Conservation (phyloP, 2,113 vertebrate genomes). For the Syngnathoides biaculeatus region DNA sequence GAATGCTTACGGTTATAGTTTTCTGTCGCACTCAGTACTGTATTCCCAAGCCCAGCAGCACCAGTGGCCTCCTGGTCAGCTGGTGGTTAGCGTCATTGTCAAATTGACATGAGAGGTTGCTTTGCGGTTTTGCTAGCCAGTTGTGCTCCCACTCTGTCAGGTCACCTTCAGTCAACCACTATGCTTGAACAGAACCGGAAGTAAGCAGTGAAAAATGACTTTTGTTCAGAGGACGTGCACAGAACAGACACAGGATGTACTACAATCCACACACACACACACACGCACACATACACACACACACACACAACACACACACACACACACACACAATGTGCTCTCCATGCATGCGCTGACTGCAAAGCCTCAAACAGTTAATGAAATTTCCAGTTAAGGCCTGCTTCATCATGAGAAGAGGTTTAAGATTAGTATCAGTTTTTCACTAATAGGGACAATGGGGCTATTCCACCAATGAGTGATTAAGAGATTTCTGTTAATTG, state of each 20-base stretch:
- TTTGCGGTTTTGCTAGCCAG: too few relatives aligned
- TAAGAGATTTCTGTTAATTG: slow-evolving; percentile 45
- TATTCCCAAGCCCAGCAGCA: too few relatives aligned
- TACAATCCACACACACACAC: too few relatives aligned
- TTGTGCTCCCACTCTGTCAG: not conserved
- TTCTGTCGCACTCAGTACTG: too few relatives aligned
- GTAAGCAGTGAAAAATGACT: not conserved
- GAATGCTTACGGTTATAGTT: too few relatives aligned
- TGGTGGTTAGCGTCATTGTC: too few relatives aligned
- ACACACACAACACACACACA: too few relatives aligned
- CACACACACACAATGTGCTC: not conserved
- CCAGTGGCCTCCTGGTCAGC: too few relatives aligned
- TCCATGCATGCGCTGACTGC: not conserved
- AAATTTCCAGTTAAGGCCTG: slow-evolving; percentile 23
- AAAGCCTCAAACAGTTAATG: not conserved
- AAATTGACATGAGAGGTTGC: too few relatives aligned
- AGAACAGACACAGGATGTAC: not conserved
- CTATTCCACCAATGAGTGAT: slow-evolving; percentile 39
- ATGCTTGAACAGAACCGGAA: not conserved
- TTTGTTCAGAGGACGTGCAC: not conserved
- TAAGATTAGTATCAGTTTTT: slow-evolving; percentile 40
- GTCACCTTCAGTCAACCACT: not conserved
- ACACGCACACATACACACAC: too few relatives aligned
- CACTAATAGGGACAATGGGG: slow-evolving; percentile 31
- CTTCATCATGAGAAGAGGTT: slow-evolving; percentile 12